A percentile compares a stretch with the other conserved stretches of the same genome.
These are phyloP conservation scores for Drosophila ohnishii DNA, from an alignment of 1,140 invertebrate species.

Conservation along the genomic window DNA sequence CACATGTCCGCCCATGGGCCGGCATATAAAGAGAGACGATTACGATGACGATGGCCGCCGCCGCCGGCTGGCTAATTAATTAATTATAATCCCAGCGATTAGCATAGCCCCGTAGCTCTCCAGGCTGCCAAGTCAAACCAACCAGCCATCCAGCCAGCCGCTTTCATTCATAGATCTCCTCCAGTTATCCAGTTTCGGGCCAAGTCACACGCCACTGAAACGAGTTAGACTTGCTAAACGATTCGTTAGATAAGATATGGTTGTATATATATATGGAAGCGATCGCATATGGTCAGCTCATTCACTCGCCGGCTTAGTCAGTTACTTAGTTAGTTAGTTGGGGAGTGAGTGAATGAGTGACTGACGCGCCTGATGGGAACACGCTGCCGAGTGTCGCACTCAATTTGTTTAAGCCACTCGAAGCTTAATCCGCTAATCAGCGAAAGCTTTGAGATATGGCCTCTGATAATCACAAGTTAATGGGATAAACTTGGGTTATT, in stretches of 20 bases:
- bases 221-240: conserved; percentile 78
- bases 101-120: conserved; percentile 55
- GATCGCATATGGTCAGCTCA: conserved; percentile 40
- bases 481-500: not conserved
- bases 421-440: conserved; percentile 23
- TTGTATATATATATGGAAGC: conserved; percentile 16
- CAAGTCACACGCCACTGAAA: conserved; percentile 56
- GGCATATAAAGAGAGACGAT: not conserved
- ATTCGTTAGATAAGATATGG: conserved; percentile 77
- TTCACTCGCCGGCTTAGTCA: conserved; percentile 23
- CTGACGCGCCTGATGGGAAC: conserved; percentile 50
- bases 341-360: conserved; percentile 21
- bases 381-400: conserved; percentile 72
- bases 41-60: conserved; percentile 9
- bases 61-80: conserved; percentile 64
- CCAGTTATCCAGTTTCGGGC: conserved; percentile 22
- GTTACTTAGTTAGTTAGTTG: conserved; percentile 26
- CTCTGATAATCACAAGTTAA: not conserved
- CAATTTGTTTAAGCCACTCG: conserved; percentile 68
- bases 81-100: conserved; percentile 76
- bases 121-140: conserved; percentile 26
- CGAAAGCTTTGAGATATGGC: not conserved
- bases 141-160: conserved; percentile 4
- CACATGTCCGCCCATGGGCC: conserved; percentile 23
- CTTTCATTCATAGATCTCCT: conserved; percentile 77